Base-by-base conservation (phyloP, 1,140 invertebrate species). In the Drosophila gunungcola region DNA sequence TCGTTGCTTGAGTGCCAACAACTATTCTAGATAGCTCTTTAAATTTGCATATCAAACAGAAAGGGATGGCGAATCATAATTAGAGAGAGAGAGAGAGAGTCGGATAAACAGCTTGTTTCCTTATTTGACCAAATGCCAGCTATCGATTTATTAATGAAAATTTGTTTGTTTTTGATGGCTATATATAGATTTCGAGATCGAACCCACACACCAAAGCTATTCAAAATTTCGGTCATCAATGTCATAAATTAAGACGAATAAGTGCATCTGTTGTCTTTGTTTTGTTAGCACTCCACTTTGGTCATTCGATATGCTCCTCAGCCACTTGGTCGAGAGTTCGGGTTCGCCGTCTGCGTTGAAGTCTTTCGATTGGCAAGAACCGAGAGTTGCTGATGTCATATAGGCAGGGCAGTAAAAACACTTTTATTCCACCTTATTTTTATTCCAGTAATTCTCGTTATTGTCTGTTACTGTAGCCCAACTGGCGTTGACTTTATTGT, bases 101-200 rank as follows among this genome's bases (percentile, higher is more conserved):
- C 34, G 57, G 27, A 34, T 36, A 48, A 41, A 36, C 39, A 52
- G 73, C 62, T 68, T 58, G 62, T 86, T 85, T 69, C 83, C 83
- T 73, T 89, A 89, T 88, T 83, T 88, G 83, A 53, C 34, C 83
- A 86, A 62, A 76, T 25, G 36, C 52, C 55, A 64, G 64, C 70
- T 62, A 79, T 73, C 78, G 68, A 81, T 86, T 88, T 83, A 83
- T 88, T 89, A 89, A 84, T 88, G 80, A 88, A 83, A 89, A 54
- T 43, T 53, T 61, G 57, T 51, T 62, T 53, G 70, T 38, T 74
- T 63, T 74, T 32, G 21, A 55, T 55, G 45, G 49, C 58, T 81
- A 60, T 65, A 83, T 49, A 52, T 77, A 61, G 43, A 77, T 81
- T 86, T 76, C 39, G 63, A 72, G 39, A 52, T 54, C 25, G 60